phyloP scores from a whole-genome alignment of 2,797 vertebrate species.

The Myripristis jacobus region DNA sequence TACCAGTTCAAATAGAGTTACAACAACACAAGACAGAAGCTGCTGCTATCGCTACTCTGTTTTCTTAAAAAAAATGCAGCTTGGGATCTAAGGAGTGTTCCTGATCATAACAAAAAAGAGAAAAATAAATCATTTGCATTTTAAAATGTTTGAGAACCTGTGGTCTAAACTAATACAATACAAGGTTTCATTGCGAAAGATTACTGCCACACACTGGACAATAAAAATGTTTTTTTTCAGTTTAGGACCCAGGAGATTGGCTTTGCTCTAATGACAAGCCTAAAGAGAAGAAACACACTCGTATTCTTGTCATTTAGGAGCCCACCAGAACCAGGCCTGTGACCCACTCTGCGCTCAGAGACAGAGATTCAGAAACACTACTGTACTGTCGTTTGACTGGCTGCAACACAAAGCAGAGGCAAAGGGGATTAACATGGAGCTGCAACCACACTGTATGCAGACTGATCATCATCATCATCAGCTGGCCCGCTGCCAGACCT shows the following conservation, averaged over 20 bases:
- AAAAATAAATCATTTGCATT: no score
- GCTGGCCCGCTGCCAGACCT: constrained; percentile 57
- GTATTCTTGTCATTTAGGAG: constrained; percentile 14
- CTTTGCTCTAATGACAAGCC: background rate
- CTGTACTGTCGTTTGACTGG: constrained; percentile 40
- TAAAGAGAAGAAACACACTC: background rate
- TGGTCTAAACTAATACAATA: constrained; percentile 1
- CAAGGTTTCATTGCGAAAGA: background rate
- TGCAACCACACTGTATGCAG: constrained; percentile 41
- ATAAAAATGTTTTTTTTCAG: background rate
- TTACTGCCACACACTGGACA: background rate
- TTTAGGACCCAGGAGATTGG: background rate
- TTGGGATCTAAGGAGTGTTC: constrained; percentile 30
- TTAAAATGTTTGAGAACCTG: background rate
- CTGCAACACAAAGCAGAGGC: constrained; percentile 68
- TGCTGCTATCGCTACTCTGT: background rate
- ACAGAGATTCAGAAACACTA: constrained; percentile 26
- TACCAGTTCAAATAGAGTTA: constrained; percentile 29
- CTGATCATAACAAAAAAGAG: no score
- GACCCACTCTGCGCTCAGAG: background rate
- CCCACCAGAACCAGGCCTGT: constrained; percentile 17
- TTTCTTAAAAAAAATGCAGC: background rate
- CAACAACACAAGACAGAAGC: constrained; percentile 11
- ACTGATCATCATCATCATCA: constrained; percentile 53
- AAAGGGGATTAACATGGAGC: constrained; percentile 55